phyloP scores from a whole-genome alignment of 2,797 vertebrate genomes.

The Pitangus sulphuratus region DNA sequence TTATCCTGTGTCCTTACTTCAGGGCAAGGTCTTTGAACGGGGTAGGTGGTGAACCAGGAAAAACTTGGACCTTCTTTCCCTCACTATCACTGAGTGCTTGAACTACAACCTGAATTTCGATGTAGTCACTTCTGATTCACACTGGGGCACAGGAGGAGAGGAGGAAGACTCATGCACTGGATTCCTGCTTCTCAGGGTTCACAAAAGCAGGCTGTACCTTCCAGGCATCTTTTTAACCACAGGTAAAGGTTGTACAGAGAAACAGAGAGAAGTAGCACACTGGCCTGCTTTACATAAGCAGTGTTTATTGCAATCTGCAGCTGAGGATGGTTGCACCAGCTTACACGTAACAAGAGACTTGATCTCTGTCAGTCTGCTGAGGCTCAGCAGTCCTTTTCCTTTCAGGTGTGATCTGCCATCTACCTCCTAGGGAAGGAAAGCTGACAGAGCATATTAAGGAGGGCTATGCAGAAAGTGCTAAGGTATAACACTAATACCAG shows the following conservation, averaged over 20 bases:
- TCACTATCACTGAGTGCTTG: neutral
- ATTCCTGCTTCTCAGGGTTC: neutral
- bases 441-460: neutral
- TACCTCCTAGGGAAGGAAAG: neutral
- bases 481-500: neutral
- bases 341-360: neutral
- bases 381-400: neutral
- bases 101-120: neutral
- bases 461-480: neutral
- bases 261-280: neutral
- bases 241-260: neutral
- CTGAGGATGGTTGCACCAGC: neutral
- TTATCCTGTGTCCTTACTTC: neutral
- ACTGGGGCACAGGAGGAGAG: neutral
- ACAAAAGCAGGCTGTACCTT: neutral
- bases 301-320: neutral
- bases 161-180: neutral
- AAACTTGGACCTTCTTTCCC: neutral
- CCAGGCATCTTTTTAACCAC: neutral
- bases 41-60: neutral
- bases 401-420: neutral
- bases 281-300: neutral
- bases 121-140: neutral
- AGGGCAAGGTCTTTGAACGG: neutral
- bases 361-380: neutral